Conservation (phyloP, 2,113 vertebrate genomes). For the Dissostichus mawsoni region DNA sequence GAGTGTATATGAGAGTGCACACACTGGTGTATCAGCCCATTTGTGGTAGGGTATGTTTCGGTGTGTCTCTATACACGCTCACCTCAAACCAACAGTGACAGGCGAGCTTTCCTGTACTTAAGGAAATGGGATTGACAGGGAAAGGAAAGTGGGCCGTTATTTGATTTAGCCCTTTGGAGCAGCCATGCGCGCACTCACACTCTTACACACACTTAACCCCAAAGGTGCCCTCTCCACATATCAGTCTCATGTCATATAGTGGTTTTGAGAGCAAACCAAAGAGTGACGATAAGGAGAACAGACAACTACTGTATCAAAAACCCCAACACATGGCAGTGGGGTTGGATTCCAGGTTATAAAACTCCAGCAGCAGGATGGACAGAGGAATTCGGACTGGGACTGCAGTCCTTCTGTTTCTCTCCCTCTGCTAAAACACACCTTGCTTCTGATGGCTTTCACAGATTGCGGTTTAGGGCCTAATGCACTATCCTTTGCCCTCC, state of each 20-base stretch:
- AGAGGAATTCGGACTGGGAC: constrained; percentile 61
- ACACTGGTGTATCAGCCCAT: neutral
- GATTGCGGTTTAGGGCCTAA: constrained; percentile 67
- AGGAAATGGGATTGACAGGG: constrained; percentile 70
- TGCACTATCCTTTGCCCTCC: constrained; percentile 28
- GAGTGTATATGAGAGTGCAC: neutral
- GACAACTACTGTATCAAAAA: constrained; percentile 31
- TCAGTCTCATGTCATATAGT: constrained; percentile 47
- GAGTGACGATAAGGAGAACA: constrained; percentile 33
- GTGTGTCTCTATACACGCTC: constrained; percentile 19
- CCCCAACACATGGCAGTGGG: constrained; percentile 29
- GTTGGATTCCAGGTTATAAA: constrained; percentile 59
- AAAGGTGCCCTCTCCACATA: constrained; percentile 48
- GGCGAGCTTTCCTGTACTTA: constrained; percentile 48
- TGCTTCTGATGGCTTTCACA: constrained; percentile 78
- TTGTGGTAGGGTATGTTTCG: constrained; percentile 27
- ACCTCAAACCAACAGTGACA: constrained; percentile 65
- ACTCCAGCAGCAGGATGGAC: constrained; percentile 46
- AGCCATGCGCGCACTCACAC: constrained; percentile 38
- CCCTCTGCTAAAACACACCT: constrained; percentile 69
- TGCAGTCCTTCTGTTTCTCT: constrained; percentile 36
- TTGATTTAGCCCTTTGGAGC: constrained; percentile 59
- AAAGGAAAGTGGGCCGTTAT: constrained; percentile 58
- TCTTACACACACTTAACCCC: constrained; percentile 58
- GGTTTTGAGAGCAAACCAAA: constrained; percentile 51